These are phyloP conservation scores for Drosophila tripunctata DNA, from an alignment of 2,888 invertebrate species.

Conservation along the genomic window DNA sequence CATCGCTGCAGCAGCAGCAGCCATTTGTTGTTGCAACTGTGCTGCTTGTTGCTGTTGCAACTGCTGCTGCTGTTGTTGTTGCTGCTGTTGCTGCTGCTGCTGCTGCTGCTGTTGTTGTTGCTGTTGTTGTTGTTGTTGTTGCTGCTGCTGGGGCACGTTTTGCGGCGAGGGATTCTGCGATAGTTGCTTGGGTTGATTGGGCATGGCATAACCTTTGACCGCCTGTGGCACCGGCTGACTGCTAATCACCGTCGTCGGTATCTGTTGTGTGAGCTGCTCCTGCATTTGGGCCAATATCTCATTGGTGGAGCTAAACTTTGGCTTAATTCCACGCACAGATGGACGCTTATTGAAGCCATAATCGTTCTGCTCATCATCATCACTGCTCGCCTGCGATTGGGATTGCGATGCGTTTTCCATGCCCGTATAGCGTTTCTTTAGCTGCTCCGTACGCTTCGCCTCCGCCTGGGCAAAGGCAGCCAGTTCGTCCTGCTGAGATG, in stretches of 20 bases:
- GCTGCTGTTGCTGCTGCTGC: conserved; percentile 54
- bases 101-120: conserved; percentile 61
- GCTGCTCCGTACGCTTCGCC: conserved; percentile 91
- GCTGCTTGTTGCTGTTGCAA: conserved; percentile 51
- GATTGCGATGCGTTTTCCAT: conserved; percentile 84
- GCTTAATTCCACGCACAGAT: conserved; percentile 94
- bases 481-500: conserved; percentile 89
- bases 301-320: conserved; percentile 92
- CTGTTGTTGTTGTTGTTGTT: conserved; percentile 77
- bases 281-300: conserved; percentile 93
- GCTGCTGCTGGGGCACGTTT: conserved; percentile 70
- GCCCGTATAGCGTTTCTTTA: conserved; percentile 89
- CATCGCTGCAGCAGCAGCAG: conserved; percentile 59
- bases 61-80: conserved; percentile 48
- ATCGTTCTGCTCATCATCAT: conserved; percentile 93
- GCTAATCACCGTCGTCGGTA: conserved; percentile 77
- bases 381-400: conserved; percentile 81
- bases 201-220: conserved; percentile 82
- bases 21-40: conserved; percentile 61
- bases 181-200: conserved; percentile 79
- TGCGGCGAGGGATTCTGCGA: conserved; percentile 79
- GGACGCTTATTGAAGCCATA: conserved; percentile 96
- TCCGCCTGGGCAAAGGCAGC: conserved; percentile 94
- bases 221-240: conserved; percentile 76
- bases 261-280: conserved; percentile 86